Conservation (phyloP, 2,888 invertebrate genomes). For the Melinaea marsaeus region DNA sequence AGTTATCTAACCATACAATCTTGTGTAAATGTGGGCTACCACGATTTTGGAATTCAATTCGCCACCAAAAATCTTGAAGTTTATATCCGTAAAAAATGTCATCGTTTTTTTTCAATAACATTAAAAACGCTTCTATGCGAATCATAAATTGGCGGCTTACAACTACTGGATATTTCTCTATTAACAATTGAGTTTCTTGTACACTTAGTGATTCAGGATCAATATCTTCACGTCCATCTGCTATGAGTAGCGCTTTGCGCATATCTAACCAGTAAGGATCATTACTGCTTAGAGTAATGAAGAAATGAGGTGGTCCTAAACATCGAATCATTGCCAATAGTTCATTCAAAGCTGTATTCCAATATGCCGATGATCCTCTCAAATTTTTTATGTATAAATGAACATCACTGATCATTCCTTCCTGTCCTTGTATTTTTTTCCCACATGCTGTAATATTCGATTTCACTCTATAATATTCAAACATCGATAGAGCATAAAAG, state of each 20-base stretch:
- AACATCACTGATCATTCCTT: constrained; percentile 9
- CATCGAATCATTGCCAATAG: constrained; percentile 36
- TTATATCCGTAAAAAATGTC: constrained; percentile 26
- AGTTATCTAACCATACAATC: too few species aligned
- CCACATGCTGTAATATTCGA: constrained; percentile 19
- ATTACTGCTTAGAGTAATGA: constrained; percentile 34
- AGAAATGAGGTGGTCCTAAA: constrained; percentile 38
- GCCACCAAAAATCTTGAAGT: constrained; percentile 30
- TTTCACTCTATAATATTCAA: constrained; percentile 26
- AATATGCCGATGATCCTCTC: too few species aligned
- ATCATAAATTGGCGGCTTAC: constrained; percentile 27
- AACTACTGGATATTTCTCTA: constrained; percentile 20
- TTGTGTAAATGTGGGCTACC: constrained; percentile 22
- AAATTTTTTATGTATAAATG: too few species aligned
- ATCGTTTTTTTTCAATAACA: constrained; percentile 24
- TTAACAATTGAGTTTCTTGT: constrained; percentile 24
- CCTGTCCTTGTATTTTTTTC: constrained; percentile 16
- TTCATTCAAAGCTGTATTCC: too few species aligned
- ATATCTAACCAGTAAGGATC: constrained; percentile 36
- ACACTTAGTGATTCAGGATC: constrained; percentile 24
- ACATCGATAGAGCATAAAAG: constrained; percentile 19
- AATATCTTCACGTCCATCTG: constrained; percentile 27
- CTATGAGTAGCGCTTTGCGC: constrained; percentile 33
- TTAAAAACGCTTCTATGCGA: constrained; percentile 28
- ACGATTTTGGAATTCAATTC: constrained; percentile 31